Conservation (phyloP, 1,140 invertebrate species). For the Drosophila parabipectinata region DNA sequence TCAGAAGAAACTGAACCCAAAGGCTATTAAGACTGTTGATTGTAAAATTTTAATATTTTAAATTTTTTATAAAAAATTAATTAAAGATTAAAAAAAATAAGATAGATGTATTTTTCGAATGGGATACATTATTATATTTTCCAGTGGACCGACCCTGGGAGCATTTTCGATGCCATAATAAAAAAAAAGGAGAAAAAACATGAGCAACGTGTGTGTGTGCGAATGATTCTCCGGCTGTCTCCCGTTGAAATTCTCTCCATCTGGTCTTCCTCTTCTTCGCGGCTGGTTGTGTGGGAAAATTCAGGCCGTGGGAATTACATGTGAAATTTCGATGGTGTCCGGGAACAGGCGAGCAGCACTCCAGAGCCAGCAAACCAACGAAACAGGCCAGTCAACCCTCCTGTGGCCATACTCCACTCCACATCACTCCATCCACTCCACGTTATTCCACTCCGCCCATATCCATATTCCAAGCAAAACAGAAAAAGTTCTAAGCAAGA, state of each 20-base stretch:
- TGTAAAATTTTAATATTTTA: no score
- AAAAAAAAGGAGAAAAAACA: slow-evolving; percentile 31
- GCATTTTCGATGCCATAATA: slow-evolving; percentile 67
- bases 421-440: slow-evolving; percentile 2
- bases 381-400: slow-evolving; percentile 38
- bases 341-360: slow-evolving; percentile 78
- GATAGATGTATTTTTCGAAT: no score
- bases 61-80: no score
- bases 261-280: slow-evolving; percentile 63
- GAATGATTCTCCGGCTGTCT: slow-evolving; percentile 43
- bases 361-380: slow-evolving; percentile 27
- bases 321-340: slow-evolving; percentile 83
- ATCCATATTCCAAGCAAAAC: slow-evolving; percentile 1
- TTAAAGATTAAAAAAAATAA: no score
- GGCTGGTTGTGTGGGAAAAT: slow-evolving; percentile 79
- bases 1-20: no score
- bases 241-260: slow-evolving; percentile 64
- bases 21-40: no score
- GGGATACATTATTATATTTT: slow-evolving; percentile 1
- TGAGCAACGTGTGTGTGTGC: slow-evolving; percentile 25
- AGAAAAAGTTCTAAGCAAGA: slow-evolving; percentile 44
- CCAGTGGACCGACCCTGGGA: slow-evolving; percentile 67
- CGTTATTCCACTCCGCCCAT: slow-evolving; percentile 6
- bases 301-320: slow-evolving; percentile 84
- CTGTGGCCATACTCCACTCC: background rate